Conservation (phyloP, 2,888 invertebrate genomes). For the Sepiola atlantica region DNA sequence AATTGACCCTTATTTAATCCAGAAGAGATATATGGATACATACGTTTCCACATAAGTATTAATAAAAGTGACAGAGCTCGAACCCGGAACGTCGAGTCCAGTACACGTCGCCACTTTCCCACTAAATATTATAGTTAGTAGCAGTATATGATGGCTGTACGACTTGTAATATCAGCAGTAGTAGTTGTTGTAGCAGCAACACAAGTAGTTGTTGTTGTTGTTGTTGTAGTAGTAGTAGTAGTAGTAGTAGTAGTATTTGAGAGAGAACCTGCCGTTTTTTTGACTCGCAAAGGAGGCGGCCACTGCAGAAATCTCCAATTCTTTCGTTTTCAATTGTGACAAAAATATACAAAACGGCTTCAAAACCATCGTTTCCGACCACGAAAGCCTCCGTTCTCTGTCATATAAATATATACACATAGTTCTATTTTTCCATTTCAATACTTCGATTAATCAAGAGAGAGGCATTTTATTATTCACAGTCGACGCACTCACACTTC, state of each 20-base stretch:
- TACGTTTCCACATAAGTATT: too few species aligned
- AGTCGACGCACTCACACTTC: neutral
- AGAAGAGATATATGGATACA: too few species aligned
- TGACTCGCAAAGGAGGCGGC: slow-evolving; percentile 22
- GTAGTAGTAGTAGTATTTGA: neutral
- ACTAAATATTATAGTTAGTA: too few species aligned
- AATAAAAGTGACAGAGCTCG: too few species aligned
- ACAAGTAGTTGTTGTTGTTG: neutral
- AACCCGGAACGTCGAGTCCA: too few species aligned
- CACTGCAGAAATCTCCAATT: neutral
- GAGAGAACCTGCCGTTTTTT: neutral
- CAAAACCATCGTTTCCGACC: neutral
- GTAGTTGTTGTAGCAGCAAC: neutral
- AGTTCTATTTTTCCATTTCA: neutral
- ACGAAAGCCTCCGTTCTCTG: neutral
- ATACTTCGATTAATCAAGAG: neutral
- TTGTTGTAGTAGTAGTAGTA: neutral
- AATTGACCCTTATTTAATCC: too few species aligned
- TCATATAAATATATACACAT: neutral
- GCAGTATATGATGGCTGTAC: neutral
- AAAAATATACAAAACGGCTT: neutral
- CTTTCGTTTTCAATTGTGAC: neutral
- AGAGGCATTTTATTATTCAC: too few species aligned
- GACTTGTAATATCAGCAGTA: neutral
- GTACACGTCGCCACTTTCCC: too few species aligned